phyloP scores from a whole-genome alignment of 2,113 vertebrate genomes.

The Phocoena sinus region DNA sequence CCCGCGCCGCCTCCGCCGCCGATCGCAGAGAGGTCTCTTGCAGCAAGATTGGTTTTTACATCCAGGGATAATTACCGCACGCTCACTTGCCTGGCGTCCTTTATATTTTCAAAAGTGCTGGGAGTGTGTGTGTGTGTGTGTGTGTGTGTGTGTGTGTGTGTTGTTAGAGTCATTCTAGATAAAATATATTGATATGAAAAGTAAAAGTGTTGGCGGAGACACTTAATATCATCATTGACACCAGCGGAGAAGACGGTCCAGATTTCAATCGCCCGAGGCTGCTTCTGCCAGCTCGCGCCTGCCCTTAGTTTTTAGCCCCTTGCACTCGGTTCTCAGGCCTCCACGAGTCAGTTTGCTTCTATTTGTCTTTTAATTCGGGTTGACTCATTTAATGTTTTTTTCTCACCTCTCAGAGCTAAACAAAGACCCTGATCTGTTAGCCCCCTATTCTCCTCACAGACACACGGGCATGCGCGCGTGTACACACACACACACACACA shows the following conservation, averaged over 20 bases:
- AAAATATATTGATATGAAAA: not conserved
- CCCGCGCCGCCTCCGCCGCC: conserved; percentile 35
- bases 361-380: not conserved
- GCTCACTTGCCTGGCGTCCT: conserved; percentile 8
- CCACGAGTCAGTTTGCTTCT: not conserved
- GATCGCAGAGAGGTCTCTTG: conserved; percentile 54
- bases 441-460: not conserved
- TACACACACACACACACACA: not conserved
- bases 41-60: conserved; percentile 70
- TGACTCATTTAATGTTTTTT: not conserved
- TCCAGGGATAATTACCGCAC: conserved; percentile 67
- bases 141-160: too few species aligned
- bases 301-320: not conserved
- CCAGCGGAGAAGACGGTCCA: not conserved
- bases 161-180: not conserved
- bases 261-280: not conserved
- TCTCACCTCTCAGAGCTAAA: not conserved
- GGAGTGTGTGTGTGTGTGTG: not conserved
- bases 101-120: not conserved
- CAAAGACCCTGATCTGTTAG: not conserved
- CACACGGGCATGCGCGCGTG: not conserved
- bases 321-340: not conserved
- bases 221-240: not conserved
- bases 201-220: not conserved
- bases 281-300: not conserved